Percentiles rank a stretch among this genome's conserved stretches.
phyloP scores from a whole-genome alignment of 2,888 invertebrate genomes.

The Calephelis perditalis region DNA sequence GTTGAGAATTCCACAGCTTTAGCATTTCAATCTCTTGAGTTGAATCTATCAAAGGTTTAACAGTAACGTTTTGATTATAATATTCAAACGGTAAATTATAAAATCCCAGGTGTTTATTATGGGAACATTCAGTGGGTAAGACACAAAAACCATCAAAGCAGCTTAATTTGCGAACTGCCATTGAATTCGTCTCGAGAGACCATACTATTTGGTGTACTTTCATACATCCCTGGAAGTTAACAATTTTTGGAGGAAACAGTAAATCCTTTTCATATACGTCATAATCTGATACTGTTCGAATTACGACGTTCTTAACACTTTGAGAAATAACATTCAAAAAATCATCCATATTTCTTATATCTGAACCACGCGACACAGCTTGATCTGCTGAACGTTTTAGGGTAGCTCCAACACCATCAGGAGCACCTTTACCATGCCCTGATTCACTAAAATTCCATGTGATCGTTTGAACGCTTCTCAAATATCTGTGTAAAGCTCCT shows the following conservation, averaged over 20 bases:
- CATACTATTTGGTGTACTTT: background rate
- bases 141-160: background rate
- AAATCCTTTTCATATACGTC: conserved; percentile 1
- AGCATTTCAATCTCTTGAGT: too few species aligned
- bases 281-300: too few species aligned
- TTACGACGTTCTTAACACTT: background rate
- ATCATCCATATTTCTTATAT: conserved; percentile 12
- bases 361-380: conserved; percentile 17
- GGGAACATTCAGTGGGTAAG: background rate
- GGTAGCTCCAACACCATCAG: conserved; percentile 28
- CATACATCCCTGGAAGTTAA: background rate
- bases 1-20: too few species aligned
- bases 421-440: conserved; percentile 28
- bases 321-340: background rate
- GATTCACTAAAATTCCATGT: conserved; percentile 29
- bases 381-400: too few species aligned
- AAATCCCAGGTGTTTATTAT: background rate
- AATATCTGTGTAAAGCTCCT: background rate
- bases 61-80: too few species aligned
- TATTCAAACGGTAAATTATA: too few species aligned
- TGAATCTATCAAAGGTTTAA: too few species aligned
- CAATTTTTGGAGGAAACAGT: too few species aligned
- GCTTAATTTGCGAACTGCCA: background rate
- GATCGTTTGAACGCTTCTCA: conserved; percentile 14
- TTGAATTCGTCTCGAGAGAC: background rate